Evolutionary conservation across 2,888 invertebrate genomes (phyloP).

Genomic region (Nycteola revayana): DNA sequence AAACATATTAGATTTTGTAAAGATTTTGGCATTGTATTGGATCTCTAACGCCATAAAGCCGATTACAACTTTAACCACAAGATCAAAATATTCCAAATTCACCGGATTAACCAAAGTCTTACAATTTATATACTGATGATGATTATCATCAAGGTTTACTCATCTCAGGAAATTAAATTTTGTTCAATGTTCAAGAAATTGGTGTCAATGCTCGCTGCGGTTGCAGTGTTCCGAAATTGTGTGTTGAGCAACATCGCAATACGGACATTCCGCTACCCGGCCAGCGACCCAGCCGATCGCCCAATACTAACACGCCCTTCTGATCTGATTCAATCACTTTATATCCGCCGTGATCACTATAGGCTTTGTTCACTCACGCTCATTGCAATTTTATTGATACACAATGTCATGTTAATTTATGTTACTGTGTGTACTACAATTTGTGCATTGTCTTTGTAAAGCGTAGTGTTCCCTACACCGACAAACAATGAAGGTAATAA

Average conservation of each 20-base stretch:
- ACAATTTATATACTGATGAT: too few relatives aligned
- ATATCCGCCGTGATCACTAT: conserved; percentile 32
- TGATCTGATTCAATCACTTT: conserved; percentile 59
- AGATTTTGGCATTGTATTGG: too few relatives aligned
- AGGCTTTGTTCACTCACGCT: conserved; percentile 5
- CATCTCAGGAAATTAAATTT: conserved; percentile 51
- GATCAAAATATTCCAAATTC: too few relatives aligned
- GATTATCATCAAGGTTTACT: conserved; percentile 28
- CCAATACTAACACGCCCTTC: conserved; percentile 57
- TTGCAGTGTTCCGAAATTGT: conserved; percentile 77
- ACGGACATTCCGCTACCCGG: conserved; percentile 42
- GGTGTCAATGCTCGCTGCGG: conserved; percentile 81
- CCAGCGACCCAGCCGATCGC: conserved; percentile 32
- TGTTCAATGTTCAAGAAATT: conserved; percentile 68
- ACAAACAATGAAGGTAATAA: too few relatives aligned
- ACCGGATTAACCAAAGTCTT: conserved; percentile 3
- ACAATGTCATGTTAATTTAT: background rate
- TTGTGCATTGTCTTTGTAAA: too few relatives aligned
- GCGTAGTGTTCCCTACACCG: too few relatives aligned
- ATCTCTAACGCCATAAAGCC: too few relatives aligned
- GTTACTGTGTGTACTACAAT: too few relatives aligned
- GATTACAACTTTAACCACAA: too few relatives aligned
- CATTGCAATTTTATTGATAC: background rate
- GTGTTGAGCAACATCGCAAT: conserved; percentile 67
- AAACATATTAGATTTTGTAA: too few relatives aligned